These are phyloP conservation scores for Phortica variegata DNA, from an alignment of 1,140 invertebrate genomes.

Conservation along the genomic window DNA sequence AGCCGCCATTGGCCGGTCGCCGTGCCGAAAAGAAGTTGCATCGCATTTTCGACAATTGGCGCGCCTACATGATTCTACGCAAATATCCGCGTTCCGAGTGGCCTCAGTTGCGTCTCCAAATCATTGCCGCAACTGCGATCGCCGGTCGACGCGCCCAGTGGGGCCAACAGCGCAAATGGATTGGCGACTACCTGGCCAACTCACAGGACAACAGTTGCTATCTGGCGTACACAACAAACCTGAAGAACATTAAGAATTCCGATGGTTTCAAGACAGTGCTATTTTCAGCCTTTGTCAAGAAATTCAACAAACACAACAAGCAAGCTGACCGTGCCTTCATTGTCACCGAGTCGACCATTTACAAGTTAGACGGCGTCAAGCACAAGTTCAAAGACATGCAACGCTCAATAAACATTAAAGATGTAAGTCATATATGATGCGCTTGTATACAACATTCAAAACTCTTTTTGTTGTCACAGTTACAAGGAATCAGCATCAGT, in stretches of 20 bases:
- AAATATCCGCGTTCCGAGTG: conserved; percentile 80
- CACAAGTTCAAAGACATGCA: conserved; percentile 86
- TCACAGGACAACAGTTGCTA: conserved; percentile 76
- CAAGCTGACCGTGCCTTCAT: conserved; percentile 83
- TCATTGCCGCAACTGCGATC: conserved; percentile 77
- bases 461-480: neutral
- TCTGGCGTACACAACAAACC: conserved; percentile 68
- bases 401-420: conserved; percentile 75
- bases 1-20: conserved; percentile 68
- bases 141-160: conserved; percentile 74
- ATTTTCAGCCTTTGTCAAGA: conserved; percentile 66
- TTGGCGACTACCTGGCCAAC: conserved; percentile 85
- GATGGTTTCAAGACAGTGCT: conserved; percentile 69
- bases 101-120: conserved; percentile 80
- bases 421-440: conserved; percentile 61
- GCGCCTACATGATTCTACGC: conserved; percentile 82
- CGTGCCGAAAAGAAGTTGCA: conserved; percentile 58
- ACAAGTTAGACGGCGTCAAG: conserved; percentile 81
- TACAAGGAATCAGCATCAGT: conserved; percentile 74
- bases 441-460: neutral
- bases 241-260: conserved; percentile 63
- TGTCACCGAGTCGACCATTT: conserved; percentile 84
- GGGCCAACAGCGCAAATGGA: conserved; percentile 84
- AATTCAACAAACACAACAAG: conserved; percentile 80
- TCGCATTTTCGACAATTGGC: conserved; percentile 71